phyloP scores from a whole-genome alignment of 2,888 invertebrate species.

The Lasius fuliginosus region DNA sequence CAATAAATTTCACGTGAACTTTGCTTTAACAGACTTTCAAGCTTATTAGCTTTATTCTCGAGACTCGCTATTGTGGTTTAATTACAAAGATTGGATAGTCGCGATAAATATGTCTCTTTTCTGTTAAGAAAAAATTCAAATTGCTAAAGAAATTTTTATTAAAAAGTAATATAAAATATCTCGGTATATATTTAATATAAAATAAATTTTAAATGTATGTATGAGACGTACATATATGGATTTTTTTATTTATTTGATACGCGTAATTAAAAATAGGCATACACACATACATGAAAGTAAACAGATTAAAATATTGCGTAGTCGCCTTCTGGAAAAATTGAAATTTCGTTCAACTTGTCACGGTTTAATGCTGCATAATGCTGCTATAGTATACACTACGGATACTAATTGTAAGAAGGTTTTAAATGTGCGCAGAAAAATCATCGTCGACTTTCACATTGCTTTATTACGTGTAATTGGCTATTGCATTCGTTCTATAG shows the following conservation, averaged over 20 bases:
- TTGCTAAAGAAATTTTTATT: not conserved
- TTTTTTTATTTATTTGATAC: not conserved
- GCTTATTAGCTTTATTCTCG: not conserved
- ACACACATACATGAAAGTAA: not conserved
- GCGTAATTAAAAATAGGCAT: not conserved
- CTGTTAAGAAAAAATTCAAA: not conserved
- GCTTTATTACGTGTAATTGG: conserved; percentile 69
- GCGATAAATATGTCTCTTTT: not conserved
- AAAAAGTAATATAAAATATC: not conserved
- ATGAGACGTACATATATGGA: not conserved
- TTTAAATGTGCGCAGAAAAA: conserved; percentile 59
- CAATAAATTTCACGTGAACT: not conserved
- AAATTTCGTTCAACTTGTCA: conserved; percentile 20
- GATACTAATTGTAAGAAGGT: conserved; percentile 13
- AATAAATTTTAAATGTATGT: not conserved
- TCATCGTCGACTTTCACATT: conserved; percentile 68
- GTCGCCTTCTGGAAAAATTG: not conserved
- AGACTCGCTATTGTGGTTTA: not conserved
- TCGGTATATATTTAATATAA: not conserved
- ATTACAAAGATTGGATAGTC: not conserved
- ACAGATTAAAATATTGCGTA: conserved; percentile 3
- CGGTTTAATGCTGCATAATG: conserved; percentile 23
- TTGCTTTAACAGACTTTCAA: not conserved
- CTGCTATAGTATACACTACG: not conserved
- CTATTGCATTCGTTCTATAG: conserved; percentile 59